Percentiles rank a stretch among this genome's conserved stretches.
These are phyloP conservation scores for Poeciliopsis infans DNA, from an alignment of 2,797 vertebrate genomes.

Conservation along the genomic window DNA sequence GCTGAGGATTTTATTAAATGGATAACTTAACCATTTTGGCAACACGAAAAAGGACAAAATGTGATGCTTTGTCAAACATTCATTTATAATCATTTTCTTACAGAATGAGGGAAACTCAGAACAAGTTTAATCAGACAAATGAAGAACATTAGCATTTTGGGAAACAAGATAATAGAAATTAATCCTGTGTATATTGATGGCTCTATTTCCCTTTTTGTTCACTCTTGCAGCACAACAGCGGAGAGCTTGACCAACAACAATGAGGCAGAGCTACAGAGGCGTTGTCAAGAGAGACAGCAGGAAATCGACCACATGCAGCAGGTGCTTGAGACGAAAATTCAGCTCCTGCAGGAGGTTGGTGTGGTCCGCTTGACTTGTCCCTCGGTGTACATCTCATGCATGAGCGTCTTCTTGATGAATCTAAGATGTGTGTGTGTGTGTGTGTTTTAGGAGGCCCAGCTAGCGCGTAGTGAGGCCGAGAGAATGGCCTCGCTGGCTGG, in stretches of 20 bases:
- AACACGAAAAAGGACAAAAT: too few relatives aligned
- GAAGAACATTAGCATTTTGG: not conserved
- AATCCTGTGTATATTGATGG: not conserved
- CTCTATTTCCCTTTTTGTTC: not conserved
- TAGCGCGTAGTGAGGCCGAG: conserved; percentile 85
- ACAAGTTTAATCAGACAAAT: not conserved
- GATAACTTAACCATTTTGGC: too few relatives aligned
- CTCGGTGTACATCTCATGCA: not conserved
- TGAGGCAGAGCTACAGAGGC: conserved; percentile 86
- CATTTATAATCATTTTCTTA: not conserved
- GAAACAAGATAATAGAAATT: not conserved
- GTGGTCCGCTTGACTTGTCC: conserved; percentile 1
- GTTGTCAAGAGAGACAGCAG: conserved; percentile 87
- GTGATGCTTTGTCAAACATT: too few relatives aligned
- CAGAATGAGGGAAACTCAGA: not conserved
- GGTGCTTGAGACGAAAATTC: conserved; percentile 90
- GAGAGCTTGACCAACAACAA: conserved; percentile 88
- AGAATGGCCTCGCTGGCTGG: conserved; percentile 83
- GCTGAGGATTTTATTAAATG: too few relatives aligned
- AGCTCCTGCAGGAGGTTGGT: conserved; percentile 90
- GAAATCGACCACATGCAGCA: conserved; percentile 90
- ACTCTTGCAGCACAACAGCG: conserved; percentile 81
- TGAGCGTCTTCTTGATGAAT: not conserved
- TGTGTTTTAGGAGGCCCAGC: conserved; percentile 85
- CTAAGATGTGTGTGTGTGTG: not conserved